phyloP scores from a whole-genome alignment of 2,888 invertebrate genomes.

The Eucera pruinosa region DNA sequence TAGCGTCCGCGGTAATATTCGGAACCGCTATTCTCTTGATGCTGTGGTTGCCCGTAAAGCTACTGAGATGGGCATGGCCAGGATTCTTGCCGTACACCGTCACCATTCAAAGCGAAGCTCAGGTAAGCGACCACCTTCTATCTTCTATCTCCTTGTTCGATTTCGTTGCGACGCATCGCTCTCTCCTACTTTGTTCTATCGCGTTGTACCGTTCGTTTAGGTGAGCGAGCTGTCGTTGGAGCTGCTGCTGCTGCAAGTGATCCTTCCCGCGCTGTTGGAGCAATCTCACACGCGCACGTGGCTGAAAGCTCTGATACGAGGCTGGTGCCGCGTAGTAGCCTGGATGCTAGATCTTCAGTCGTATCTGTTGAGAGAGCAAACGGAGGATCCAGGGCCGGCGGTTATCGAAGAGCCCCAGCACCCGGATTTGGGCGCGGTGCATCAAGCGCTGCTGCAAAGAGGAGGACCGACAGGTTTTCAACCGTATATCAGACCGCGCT shows the following conservation, averaged over 20 bases:
- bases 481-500: conserved; percentile 94
- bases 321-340: conserved; percentile 94
- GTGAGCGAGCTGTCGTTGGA: conserved; percentile 98
- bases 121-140: too few relatives aligned
- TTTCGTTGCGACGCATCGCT: too few relatives aligned
- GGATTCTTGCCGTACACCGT: conserved; percentile 98
- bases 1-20: conserved; percentile 97
- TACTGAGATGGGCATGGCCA: conserved; percentile 92
- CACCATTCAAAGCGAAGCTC: conserved; percentile 91
- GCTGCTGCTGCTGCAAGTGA: conserved; percentile 95
- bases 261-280: conserved; percentile 97
- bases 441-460: conserved; percentile 95
- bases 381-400: conserved; percentile 79
- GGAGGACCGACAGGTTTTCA: conserved; percentile 92
- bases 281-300: conserved; percentile 98
- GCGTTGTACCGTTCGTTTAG: too few relatives aligned
- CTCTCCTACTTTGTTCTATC: conserved; percentile 9
- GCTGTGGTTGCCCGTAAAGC: conserved; percentile 97
- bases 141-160: too few relatives aligned
- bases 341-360: conserved; percentile 94
- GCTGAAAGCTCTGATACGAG: conserved; percentile 94
- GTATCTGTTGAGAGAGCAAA: conserved; percentile 92
- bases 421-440: conserved; percentile 90
- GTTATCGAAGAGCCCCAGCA: conserved; percentile 80
- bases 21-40: conserved; percentile 97